Evolutionary conservation across 1,140 invertebrate genomes (phyloP), one percentile per base, ranked within the genome.

Genomic region (Orius insidiosus): DNA sequence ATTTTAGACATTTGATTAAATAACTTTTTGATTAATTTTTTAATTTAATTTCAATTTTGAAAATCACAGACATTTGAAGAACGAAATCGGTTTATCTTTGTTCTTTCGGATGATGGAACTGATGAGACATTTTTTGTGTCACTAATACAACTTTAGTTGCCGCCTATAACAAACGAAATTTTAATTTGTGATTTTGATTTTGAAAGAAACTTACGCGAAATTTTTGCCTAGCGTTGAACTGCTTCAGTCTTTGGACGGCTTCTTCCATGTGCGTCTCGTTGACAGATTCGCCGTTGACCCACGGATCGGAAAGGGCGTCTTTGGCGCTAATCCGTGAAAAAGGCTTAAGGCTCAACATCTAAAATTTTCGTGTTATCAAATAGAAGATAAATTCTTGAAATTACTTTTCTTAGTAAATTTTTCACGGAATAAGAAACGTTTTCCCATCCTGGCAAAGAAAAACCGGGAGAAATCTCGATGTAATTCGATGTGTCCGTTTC

Each of bases 221-320:
- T 57, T 73, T 71, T 57, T 72, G 59, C 53, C 70, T 64, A 7
- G 68, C 63, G 59, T 76, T 76, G 55, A 75, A 75, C 55, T 71
- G 68, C 45, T 68, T 64, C 47, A 74, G 61, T 53, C 69, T 63
- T 35, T 71, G 65, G 32, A 72, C 66, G 34, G 69, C 68, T 4
- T 18, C 16, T 30, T 32, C 44, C 16, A 59, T 46, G 44, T 55
- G 54, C 32, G 52, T 56, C 48, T 65, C 65, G 0, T 35, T 34
- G n/a, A 51, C 34, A 10, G 35, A 40, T 46, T 57, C 52, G 30
- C 63, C 61, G 14, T 53, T 55, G 34, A 75, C 60, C 72, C 72
- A 75, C 9, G 65, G 61, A 57, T 74, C 69, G 16, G 56, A 46
- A 1, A 72, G 52, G 10, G 65, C 63, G 45, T 72, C 61, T 3